Conservation (phyloP, 2,113 vertebrate genomes). For the Oxygymnocypris stewartii region DNA sequence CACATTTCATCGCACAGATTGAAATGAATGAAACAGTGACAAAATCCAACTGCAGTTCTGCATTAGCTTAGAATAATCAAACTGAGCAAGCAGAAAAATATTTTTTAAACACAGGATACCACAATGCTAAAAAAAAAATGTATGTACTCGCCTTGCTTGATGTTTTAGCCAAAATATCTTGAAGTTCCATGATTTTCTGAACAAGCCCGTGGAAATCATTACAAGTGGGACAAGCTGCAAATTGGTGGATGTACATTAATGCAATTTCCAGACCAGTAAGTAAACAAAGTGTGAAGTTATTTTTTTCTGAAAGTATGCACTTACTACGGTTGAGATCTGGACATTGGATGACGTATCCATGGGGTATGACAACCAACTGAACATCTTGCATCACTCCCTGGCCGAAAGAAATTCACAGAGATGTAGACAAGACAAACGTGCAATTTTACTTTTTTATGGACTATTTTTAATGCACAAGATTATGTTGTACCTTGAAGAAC, state of each 20-base stretch:
- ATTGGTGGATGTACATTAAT: background rate
- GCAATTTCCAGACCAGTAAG: background rate
- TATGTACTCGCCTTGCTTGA: conserved; percentile 81
- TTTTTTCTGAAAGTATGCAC: conserved; percentile 60
- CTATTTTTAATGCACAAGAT: background rate
- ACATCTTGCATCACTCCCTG: conserved; percentile 90
- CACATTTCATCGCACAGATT: background rate
- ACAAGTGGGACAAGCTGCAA: conserved; percentile 87
- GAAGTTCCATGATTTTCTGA: conserved; percentile 91
- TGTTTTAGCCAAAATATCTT: conserved; percentile 89
- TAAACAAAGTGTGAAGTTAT: background rate
- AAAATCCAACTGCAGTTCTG: background rate
- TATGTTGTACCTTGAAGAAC: conserved; percentile 81
- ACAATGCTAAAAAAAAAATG: background rate
- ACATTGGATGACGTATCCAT: conserved; percentile 88
- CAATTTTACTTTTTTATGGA: background rate
- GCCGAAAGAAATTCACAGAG: background rate
- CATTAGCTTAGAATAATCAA: background rate
- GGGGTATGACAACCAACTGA: conserved; percentile 83
- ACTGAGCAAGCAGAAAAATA: background rate
- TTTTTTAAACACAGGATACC: background rate
- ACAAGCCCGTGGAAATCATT: conserved; percentile 90
- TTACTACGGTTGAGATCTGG: conserved; percentile 92
- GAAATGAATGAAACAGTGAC: background rate
- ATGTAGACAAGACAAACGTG: background rate